Evolutionary conservation across 2,888 invertebrate species (phyloP), one percentile per base, ranked within the genome.

Genomic region (Ashinkailepas kermadecensis): DNA sequence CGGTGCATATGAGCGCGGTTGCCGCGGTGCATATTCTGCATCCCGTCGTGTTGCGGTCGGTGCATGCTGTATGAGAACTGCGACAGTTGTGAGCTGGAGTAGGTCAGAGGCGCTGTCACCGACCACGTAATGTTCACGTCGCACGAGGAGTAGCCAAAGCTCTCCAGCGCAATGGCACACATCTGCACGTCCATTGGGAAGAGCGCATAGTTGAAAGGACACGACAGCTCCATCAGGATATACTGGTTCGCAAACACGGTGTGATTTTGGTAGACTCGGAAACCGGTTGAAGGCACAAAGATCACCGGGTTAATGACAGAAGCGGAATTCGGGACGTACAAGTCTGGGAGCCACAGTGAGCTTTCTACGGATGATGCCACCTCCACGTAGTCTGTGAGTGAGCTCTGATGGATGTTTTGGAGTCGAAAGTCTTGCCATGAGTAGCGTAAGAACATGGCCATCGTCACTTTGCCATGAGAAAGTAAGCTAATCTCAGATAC

Each of bases 171-270:
- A 39, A 70, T 23, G 15, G 25, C 70, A 39, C 70, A 70, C 9
- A 70, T 70, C 39, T 70, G 70, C 13, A 70, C 39, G 23, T 70
- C 70, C 70, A 70, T 70, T 11, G 70, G 70, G 15, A 70, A 70
- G 6, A 39, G 23, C 2, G 39, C 70, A 39, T 70, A 70, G 10
- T 70, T 70, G 39, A 70, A 70, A 6, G 70, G 70, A 15, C 70
- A 70, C 2, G 70, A 25, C 25, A 70, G 15, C 39, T 25, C 15
- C 15, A 70, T 13, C 25, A 70, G 13, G 7, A 70, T 25, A 15
- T 70, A 70, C 39, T 70, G 70, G 39, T 70, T 70, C 15, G 70
- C 70, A 13, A 39, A 70, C 12, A 70, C 8, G 10, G 70, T 70
- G 15, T 25, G 23, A 39, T 70, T 70, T 15, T 9, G 12, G 70